These are phyloP conservation scores for Petromus typicus DNA, from an alignment of 2,113 vertebrate genomes.

Conservation along the genomic window DNA sequence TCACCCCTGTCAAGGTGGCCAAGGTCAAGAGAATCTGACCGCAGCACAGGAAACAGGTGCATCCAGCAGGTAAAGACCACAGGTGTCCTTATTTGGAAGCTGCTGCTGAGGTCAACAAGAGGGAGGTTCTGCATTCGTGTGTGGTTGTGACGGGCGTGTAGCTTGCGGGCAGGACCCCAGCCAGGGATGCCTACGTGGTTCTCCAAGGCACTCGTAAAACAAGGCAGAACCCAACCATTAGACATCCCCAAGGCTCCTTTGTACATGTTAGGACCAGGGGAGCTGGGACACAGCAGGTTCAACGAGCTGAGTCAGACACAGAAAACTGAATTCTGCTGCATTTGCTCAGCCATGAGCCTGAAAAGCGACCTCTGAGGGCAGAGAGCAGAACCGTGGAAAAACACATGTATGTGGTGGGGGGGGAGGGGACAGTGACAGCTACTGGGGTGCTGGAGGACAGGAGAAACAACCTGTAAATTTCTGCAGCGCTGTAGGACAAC, in stretches of 20 bases:
- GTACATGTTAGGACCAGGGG: neutral
- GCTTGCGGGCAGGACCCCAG: slow-evolving; percentile 93
- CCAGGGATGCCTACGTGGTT: slow-evolving; percentile 89
- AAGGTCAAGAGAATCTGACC: slow-evolving; percentile 93
- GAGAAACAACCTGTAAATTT: neutral
- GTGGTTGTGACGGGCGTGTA: slow-evolving; percentile 90
- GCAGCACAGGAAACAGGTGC: slow-evolving; percentile 92
- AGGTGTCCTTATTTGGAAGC: slow-evolving; percentile 93
- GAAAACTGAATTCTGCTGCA: neutral
- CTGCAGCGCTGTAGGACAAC: neutral
- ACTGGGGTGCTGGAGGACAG: no score
- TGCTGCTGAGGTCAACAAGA: slow-evolving; percentile 91
- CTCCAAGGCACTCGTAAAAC: neutral
- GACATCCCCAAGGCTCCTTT: neutral
- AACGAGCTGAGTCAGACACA: neutral
- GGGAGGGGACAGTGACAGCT: no score
- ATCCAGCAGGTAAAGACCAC: slow-evolving; percentile 91
- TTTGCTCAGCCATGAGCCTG: neutral
- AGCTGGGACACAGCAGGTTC: neutral
- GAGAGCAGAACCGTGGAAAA: neutral
- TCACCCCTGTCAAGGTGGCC: slow-evolving; percentile 92
- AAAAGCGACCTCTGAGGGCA: neutral
- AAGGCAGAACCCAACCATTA: slow-evolving; percentile 29
- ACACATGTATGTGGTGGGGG: no score
- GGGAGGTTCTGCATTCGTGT: slow-evolving; percentile 93